Conservation (phyloP, 1,140 invertebrate species). For the Papilio xuthus region DNA sequence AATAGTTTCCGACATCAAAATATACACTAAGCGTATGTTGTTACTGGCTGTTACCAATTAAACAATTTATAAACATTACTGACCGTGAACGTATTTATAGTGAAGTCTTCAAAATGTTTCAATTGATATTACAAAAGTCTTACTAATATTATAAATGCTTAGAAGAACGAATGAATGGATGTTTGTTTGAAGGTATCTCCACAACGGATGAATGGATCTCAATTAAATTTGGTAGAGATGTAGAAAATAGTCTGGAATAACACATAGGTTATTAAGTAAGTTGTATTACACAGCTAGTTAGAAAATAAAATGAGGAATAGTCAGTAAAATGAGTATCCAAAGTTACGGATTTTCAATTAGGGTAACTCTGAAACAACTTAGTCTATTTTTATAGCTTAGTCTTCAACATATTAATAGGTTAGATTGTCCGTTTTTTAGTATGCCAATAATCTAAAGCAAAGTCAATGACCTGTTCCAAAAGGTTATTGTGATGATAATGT, state of each 20-base stretch:
- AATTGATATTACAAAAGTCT: too few species aligned
- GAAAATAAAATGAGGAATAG: too few species aligned
- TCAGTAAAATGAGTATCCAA: too few species aligned
- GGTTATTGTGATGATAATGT: neutral
- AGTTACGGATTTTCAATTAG: too few species aligned
- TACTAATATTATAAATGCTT: neutral
- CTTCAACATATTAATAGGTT: neutral
- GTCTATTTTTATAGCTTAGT: neutral
- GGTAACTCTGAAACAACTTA: neutral
- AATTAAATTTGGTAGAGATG: too few species aligned
- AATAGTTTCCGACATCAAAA: conserved; percentile 14
- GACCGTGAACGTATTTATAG: conserved; percentile 15
- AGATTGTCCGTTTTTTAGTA: neutral
- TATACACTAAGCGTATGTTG: neutral
- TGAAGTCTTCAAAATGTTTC: neutral
- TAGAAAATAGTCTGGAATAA: too few species aligned
- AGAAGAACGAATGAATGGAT: too few species aligned
- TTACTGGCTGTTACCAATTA: conserved; percentile 18
- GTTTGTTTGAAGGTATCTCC: too few species aligned
- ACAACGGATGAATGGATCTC: too few species aligned
- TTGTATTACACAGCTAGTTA: too few species aligned
- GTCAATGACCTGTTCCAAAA: neutral
- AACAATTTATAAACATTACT: conserved; percentile 31
- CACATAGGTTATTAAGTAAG: too few species aligned
- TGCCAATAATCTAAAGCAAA: neutral